Base-by-base conservation (phyloP, 2,797 vertebrate genomes). In the Alcedo atthis region DNA sequence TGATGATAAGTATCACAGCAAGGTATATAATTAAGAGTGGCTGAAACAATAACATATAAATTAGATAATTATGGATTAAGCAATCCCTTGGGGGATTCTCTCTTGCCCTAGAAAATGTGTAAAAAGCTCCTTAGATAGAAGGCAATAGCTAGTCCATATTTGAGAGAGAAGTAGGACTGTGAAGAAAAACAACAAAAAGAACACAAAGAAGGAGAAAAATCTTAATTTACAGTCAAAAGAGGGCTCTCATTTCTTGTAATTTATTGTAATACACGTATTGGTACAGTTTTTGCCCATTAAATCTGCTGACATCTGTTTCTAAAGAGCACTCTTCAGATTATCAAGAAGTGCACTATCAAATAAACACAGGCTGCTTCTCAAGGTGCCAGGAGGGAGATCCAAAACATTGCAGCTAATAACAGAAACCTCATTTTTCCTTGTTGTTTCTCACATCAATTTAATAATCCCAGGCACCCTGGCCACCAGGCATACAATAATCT, bases 401-500 rank as follows among this genome's bases (percentile, higher is more conserved):
- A 94, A 97, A 95, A 66, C 89, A 91, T 77, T 85, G 55, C 85
- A 95, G 87, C 28, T 59, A 96, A 94, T 94, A 91, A 37, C 80
- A 94, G 84, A 81, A 95, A 89, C 59, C 13, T 43, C 43, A 90
- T 93, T 73, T 90, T 86, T 77, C 81, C 14, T 93, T 91, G 76
- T 58, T 95, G 57, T 88, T 92, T 96, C 87, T 96, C 85, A 92
- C 89, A 94, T 95, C 93, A 94, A 26, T 93, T 67, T 92, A 96
- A 96, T 92, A 95, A 93, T 94, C 94, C 85, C 94, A 95, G 94
- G 96, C 88, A 90, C 91, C 84, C 87, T 87, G 84, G 94, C 86
- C 69, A 93, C 66, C 87, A 96, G 96, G 89, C 90, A 95, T 91
- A 94, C 85, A 89, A 91, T 97, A 97, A 97, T 97, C 96, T 97